Evolutionary conservation across 2,888 invertebrate genomes (phyloP), one percentile per base, ranked within the genome.

Genomic region (Drosophila mulleri): DNA sequence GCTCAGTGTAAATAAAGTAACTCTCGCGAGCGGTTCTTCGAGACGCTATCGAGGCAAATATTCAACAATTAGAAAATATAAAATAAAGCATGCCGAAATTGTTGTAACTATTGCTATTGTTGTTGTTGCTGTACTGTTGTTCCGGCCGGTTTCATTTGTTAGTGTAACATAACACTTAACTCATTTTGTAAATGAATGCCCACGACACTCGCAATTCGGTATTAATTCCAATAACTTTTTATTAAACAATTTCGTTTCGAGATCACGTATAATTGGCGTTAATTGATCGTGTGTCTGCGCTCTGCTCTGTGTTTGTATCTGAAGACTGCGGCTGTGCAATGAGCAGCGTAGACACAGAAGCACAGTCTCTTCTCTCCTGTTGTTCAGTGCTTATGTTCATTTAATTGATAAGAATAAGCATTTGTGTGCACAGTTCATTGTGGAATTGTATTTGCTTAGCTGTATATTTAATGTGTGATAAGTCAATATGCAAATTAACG

Each of bases 231-330:
- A 79, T 70, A 76, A 71, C 58, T 73, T 75, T 80, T 86, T 79
- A 90, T 83, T 88, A 88, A 90, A 87, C 76, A 75, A 83, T 75
- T 80, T 72, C 69, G 52, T 68, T 74, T 75, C 41, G 78, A 80
- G 84, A 67, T 84, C 84, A 75, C 70, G 61, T 74, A 73, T 90
- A 89, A 87, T 90, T 87, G 90, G 78, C 78, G 76, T 89, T 87
- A 87, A 87, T 87, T 87, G 75, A 80, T 76, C 75, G 78, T 85
- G 58, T 71, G 57, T 61, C 39, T 70, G 54, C 61, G 32, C 41
- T 69, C 50, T 16, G 32, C 35, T 53, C 52, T 53, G 53, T 39
- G 56, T 57, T 67, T 70, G 53, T 64, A 70, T 65, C 53, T 60
- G 52, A 53, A 68, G 62, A 39, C 53, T 37, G 52, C 52, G 37